Percentiles rank a stretch among this genome's conserved stretches.
Conservation (phyloP, 2,888 invertebrate genomes). For the Xylocampa areola region DNA sequence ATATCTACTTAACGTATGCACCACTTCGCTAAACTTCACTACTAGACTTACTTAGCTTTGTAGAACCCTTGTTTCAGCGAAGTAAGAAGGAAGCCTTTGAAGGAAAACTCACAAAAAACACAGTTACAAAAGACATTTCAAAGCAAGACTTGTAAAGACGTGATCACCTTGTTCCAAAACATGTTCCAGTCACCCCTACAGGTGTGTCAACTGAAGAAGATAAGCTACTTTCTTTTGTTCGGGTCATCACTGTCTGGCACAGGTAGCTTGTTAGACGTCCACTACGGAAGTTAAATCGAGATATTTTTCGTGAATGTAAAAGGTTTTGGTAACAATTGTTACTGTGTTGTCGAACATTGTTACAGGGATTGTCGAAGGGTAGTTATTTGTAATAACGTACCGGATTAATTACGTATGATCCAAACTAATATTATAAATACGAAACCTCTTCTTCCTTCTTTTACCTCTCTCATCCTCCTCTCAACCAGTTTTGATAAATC, state of each 20-base stretch:
- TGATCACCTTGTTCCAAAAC: conserved; percentile 47
- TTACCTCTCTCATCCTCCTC: too few relatives aligned
- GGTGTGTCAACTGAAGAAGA: conserved; percentile 48
- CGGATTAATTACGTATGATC: too few relatives aligned
- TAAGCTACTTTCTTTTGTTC: conserved; percentile 42
- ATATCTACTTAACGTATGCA: too few relatives aligned
- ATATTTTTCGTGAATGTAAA: conserved; percentile 33
- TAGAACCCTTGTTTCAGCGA: too few relatives aligned
- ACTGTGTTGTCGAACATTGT: conserved; percentile 5
- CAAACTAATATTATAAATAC: too few relatives aligned
- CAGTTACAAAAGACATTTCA: background rate
- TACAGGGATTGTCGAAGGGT: too few relatives aligned
- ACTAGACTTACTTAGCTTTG: too few relatives aligned
- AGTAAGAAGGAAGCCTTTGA: background rate
- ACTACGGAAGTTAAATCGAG: conserved; percentile 39
- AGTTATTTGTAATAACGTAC: too few relatives aligned
- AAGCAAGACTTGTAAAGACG: conserved; percentile 34
- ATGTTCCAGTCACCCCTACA: conserved; percentile 32
- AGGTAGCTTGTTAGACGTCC: conserved; percentile 43
- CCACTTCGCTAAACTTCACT: too few relatives aligned
- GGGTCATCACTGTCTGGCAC: conserved; percentile 46
- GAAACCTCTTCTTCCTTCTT: too few relatives aligned
- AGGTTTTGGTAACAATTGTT: conserved; percentile 16
- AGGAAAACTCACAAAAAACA: background rate
- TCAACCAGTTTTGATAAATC: too few relatives aligned